A percentile compares a stretch with the other conserved stretches of the same genome.
Conservation (phyloP, 2,888 invertebrate genomes). For the Polymixis lichenea region DNA sequence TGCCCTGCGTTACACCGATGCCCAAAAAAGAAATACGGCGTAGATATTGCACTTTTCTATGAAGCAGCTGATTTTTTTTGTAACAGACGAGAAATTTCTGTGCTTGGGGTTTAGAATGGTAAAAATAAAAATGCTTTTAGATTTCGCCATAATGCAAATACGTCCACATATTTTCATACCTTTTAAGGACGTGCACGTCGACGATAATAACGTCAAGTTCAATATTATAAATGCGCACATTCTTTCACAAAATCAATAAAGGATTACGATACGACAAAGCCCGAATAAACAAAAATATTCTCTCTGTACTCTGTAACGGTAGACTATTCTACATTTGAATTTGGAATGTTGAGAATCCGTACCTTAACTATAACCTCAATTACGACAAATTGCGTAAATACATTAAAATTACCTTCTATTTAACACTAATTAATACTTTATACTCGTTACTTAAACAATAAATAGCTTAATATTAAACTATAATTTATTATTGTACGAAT, state of each 20-base stretch:
- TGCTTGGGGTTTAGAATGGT: no score
- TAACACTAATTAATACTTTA: conserved; percentile 77
- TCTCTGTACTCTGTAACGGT: conserved; percentile 45
- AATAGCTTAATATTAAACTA: conserved; percentile 85
- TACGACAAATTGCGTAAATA: conserved; percentile 72
- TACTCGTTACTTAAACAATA: conserved; percentile 83
- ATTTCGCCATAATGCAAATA: not conserved
- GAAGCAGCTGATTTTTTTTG: no score
- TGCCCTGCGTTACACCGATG: no score
- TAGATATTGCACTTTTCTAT: no score
- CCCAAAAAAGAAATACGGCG: no score
- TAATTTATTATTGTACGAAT: conserved; percentile 89
- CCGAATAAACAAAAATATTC: conserved; percentile 29
- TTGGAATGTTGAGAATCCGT: conserved; percentile 72
- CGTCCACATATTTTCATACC: not conserved
- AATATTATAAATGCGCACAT: not conserved
- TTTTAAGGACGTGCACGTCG: not conserved
- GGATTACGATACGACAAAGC: conserved; percentile 38
- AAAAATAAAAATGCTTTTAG: no score
- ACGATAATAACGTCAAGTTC: not conserved
- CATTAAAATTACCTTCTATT: conserved; percentile 75
- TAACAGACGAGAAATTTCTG: no score
- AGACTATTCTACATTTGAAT: conserved; percentile 65
- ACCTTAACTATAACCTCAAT: conserved; percentile 60
- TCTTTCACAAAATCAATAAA: conserved; percentile 21